Conservation (phyloP, 2,888 invertebrate genomes). For the Tetranychus truncatus region DNA sequence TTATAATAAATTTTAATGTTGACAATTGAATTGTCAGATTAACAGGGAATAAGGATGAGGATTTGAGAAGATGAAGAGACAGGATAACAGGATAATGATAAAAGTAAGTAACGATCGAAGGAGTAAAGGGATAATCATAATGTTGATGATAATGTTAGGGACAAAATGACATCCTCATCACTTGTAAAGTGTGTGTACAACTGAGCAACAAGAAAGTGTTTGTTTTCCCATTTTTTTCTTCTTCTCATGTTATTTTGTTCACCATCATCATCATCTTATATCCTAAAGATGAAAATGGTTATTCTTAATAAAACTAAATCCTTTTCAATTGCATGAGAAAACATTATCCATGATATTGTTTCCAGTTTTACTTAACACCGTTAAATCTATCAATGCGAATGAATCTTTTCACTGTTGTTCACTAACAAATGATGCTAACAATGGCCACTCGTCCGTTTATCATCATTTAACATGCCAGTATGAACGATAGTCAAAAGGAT, state of each 20-base stretch:
- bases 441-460: too few species aligned
- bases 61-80: neutral
- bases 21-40: conserved; percentile 1
- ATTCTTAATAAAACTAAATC: neutral
- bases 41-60: neutral
- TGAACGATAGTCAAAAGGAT: too few species aligned
- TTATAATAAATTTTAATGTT: neutral
- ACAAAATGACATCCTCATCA: neutral
- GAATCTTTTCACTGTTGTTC: too few species aligned
- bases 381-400: too few species aligned
- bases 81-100: neutral
- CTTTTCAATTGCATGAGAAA: neutral
- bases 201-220: too few species aligned
- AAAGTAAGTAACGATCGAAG: neutral
- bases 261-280: neutral
- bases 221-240: too few species aligned
- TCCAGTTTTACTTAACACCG: too few species aligned
- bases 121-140: neutral
- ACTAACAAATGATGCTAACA: too few species aligned
- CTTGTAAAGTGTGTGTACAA: neutral
- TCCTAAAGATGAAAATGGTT: neutral
- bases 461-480: too few species aligned
- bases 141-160: neutral
- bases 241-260: too few species aligned
- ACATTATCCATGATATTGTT: neutral